These are phyloP conservation scores for Ptiloglossa arizonensis DNA, from an alignment of 1,140 invertebrate species.

Conservation along the genomic window DNA sequence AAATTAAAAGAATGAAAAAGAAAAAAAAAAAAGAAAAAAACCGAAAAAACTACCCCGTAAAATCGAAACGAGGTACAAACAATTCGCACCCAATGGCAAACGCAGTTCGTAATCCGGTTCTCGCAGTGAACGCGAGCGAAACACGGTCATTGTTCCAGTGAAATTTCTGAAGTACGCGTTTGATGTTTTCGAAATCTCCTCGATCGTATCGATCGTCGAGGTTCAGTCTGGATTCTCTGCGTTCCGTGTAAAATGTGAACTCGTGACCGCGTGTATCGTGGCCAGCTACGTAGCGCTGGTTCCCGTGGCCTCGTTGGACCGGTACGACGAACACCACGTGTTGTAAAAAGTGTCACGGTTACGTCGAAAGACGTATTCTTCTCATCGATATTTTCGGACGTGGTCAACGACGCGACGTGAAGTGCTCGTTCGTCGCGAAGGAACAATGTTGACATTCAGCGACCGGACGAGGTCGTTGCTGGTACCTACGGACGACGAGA, in stretches of 20 bases:
- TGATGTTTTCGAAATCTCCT: no score
- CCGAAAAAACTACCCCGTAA: background rate
- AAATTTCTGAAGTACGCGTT: no score
- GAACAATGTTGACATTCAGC: no score
- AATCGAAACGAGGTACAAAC: background rate
- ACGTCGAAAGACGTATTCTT: background rate
- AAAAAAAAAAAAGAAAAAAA: background rate
- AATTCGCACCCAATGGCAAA: background rate
- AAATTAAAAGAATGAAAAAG: no score
- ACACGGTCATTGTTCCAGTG: no score
- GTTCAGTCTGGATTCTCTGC: background rate
- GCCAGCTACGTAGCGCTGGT: background rate
- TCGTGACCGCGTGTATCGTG: background rate
- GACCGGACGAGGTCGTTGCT: no score
- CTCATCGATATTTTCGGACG: background rate
- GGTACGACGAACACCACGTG: background rate
- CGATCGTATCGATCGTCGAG: no score
- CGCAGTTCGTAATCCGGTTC: background rate
- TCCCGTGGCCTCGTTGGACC: background rate
- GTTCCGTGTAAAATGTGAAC: background rate
- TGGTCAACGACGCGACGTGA: background rate
- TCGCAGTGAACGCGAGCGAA: no score
- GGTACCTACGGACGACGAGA: no score
- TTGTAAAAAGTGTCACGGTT: background rate
- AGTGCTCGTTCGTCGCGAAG: background rate